Evolutionary conservation across 2,888 invertebrate species (phyloP).

Genomic region (Chrysodeixis includens): DNA sequence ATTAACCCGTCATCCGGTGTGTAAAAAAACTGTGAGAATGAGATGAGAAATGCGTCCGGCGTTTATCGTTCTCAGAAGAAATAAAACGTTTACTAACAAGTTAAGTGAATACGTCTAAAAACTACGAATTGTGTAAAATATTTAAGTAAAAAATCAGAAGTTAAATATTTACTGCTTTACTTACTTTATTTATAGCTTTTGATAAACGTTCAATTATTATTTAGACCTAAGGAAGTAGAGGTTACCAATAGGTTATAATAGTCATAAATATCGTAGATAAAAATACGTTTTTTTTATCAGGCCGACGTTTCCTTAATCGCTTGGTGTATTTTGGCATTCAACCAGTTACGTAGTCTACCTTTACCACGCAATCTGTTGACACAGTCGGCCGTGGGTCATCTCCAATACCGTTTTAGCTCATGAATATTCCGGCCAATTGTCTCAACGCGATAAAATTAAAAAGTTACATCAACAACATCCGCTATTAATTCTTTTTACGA

Average conservation of each 20-base stretch:
- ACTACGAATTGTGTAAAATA: background rate
- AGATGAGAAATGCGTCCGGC: constrained; percentile 24
- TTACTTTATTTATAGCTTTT: background rate
- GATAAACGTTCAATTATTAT: background rate
- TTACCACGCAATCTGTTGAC: constrained; percentile 28
- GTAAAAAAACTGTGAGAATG: constrained; percentile 12
- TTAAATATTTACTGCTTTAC: too few relatives aligned
- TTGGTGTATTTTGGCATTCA: constrained; percentile 17
- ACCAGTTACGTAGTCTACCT: constrained; percentile 6
- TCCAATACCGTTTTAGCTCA: constrained; percentile 56
- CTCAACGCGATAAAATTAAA: constrained; percentile 72
- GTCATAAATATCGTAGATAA: background rate
- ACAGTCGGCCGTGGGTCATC: constrained; percentile 50
- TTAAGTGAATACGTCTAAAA: background rate
- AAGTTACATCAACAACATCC: constrained; percentile 73
- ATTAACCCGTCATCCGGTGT: constrained; percentile 4
- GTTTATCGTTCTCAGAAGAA: background rate
- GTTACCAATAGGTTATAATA: background rate
- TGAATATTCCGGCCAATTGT: constrained; percentile 72
- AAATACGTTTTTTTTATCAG: background rate
- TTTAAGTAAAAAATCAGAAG: too few relatives aligned
- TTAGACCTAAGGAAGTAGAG: background rate
- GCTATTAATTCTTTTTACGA: constrained; percentile 73
- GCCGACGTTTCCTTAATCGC: constrained; percentile 9
- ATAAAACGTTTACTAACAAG: background rate